Evolutionary conservation across 1,140 invertebrate species (phyloP).

Genomic region (Amphibalanus amphitrite): DNA sequence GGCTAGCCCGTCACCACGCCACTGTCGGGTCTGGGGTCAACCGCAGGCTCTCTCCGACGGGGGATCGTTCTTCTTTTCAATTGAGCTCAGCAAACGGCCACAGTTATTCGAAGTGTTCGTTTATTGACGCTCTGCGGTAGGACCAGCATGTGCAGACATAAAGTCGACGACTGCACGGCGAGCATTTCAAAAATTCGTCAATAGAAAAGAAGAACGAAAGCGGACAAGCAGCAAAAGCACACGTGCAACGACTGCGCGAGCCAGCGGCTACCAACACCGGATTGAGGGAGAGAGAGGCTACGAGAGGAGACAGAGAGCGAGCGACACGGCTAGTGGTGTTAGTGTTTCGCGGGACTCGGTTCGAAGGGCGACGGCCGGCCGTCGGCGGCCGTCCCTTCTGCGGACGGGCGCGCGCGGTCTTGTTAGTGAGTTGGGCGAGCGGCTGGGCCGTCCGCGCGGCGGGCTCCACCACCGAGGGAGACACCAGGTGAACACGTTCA

Average conservation of each 20-base stretch:
- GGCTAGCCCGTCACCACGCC: too few relatives aligned
- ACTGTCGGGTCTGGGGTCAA: too few relatives aligned
- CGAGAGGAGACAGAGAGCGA: not conserved
- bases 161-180: not conserved
- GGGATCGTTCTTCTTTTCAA: not conserved
- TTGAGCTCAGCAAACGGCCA: not conserved
- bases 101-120: not conserved
- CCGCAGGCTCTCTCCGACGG: too few relatives aligned
- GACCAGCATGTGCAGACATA: not conserved
- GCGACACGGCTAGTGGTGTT: not conserved
- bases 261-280: not conserved
- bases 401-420: not conserved
- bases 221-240: not conserved
- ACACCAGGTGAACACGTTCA: too few relatives aligned
- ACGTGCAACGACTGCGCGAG: not conserved
- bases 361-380: too few relatives aligned
- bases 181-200: not conserved
- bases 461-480: not conserved
- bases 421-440: not conserved
- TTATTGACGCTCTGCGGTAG: not conserved
- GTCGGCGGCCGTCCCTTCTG: not conserved
- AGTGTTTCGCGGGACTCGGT: not conserved
- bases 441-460: too few relatives aligned
- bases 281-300: not conserved
- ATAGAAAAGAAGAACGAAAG: conserved; percentile 1